These are phyloP conservation scores for Rhopalosiphum padi DNA, from an alignment of 1,140 invertebrate species.

Conservation along the genomic window DNA sequence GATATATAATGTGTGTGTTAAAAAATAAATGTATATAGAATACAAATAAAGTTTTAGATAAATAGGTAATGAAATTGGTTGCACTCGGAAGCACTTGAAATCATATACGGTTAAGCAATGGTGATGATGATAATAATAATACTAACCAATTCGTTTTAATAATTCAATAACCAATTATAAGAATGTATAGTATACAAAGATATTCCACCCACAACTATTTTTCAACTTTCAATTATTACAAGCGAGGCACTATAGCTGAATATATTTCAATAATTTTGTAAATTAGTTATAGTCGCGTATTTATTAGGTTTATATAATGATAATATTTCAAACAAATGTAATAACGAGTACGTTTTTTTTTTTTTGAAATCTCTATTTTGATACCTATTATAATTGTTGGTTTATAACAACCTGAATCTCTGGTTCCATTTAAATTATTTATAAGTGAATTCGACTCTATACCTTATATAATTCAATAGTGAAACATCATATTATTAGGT, in stretches of 20 bases:
- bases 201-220: background rate
- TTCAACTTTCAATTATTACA: background rate
- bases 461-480: too few species aligned
- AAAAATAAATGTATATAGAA: background rate
- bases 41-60: background rate
- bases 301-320: background rate
- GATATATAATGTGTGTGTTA: background rate
- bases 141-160: background rate
- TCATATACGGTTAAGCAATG: background rate
- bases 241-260: background rate
- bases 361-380: too few species aligned
- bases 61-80: background rate
- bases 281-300: background rate
- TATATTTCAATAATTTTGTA: background rate
- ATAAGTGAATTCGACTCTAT: too few species aligned
- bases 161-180: background rate
- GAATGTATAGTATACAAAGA: background rate
- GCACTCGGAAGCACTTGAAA: background rate
- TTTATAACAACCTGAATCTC: background rate
- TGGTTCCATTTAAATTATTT: too few species aligned
- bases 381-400: too few species aligned
- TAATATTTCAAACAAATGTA: background rate
- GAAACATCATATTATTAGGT: too few species aligned
- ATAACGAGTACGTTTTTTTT: too few species aligned
- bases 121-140: background rate